These are phyloP conservation scores for Dysidea cf. avara DNA, from an alignment of 37 sponge, comb jelly and placozoan species.

Conservation along the genomic window DNA sequence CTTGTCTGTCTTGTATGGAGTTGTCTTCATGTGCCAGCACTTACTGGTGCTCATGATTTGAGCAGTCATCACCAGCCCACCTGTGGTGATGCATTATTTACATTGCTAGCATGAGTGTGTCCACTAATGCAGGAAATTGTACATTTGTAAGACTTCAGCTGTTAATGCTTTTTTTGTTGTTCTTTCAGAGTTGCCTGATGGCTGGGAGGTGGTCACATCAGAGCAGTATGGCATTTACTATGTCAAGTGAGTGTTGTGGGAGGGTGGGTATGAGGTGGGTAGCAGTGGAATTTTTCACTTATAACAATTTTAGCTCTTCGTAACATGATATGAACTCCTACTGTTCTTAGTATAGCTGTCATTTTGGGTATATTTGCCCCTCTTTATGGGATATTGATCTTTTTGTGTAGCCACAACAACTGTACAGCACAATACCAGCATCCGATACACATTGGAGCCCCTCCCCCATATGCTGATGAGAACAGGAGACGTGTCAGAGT, in stretches of 20 bases:
- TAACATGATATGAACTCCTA: not conserved
- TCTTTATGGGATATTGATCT: too few species aligned
- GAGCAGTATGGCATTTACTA: constrained; percentile 78
- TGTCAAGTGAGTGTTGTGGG: constrained; percentile 68
- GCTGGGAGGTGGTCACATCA: constrained; percentile 82
- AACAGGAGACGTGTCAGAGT: constrained; percentile 11
- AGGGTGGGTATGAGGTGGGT: not conserved
- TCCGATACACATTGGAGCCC: constrained; percentile 50
- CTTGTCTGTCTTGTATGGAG: too few species aligned
- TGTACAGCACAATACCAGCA: constrained; percentile 81
- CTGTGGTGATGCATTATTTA: too few species aligned
- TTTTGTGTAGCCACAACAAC: constrained; percentile 64
- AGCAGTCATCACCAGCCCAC: too few species aligned
- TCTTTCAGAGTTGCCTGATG: constrained; percentile 57
- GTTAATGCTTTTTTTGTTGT: constrained; percentile 10
- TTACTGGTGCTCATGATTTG: too few species aligned
- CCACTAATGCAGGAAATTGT: too few species aligned
- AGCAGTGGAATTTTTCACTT: not conserved
- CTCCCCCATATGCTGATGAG: constrained; percentile 56
- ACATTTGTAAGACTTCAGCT: not conserved
- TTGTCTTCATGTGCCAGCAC: too few species aligned
- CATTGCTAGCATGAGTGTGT: too few species aligned
- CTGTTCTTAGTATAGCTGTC: too few species aligned
- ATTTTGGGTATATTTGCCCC: too few species aligned
- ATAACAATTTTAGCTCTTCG: too few species aligned